Conservation (phyloP, 53 echinoderm and acorn worm genomes). For the Echinarachnius parma region DNA sequence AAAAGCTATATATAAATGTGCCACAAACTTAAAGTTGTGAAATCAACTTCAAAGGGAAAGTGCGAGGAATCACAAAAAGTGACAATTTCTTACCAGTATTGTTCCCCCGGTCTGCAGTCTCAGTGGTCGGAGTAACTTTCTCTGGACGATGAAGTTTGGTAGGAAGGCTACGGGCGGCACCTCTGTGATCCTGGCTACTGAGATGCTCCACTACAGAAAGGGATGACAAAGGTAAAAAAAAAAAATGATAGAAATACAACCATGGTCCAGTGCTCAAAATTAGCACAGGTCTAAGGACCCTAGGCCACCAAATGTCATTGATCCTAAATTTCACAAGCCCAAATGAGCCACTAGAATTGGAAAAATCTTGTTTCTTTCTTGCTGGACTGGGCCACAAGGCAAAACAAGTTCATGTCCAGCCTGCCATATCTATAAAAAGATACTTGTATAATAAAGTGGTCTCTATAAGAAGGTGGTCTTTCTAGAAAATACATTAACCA, state of each 20-base stretch:
- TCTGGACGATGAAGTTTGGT: conserved; percentile 89
- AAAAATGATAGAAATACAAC: background rate
- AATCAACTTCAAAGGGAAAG: too few species aligned
- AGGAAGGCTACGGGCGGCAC: conserved; percentile 89
- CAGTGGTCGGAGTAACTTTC: conserved; percentile 77
- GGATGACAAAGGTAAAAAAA: conserved; percentile 30
- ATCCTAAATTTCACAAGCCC: background rate
- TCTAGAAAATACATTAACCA: too few species aligned
- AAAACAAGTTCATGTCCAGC: too few species aligned
- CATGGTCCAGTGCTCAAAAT: too few species aligned
- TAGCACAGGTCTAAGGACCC: background rate
- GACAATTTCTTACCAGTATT: conserved; percentile 70
- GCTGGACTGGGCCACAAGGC: too few species aligned
- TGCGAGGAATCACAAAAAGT: background rate
- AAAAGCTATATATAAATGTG: too few species aligned
- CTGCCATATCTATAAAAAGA: too few species aligned
- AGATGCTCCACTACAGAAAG: conserved; percentile 82
- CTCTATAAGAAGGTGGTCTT: too few species aligned
- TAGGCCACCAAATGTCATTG: background rate
- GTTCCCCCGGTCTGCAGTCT: conserved; percentile 92
- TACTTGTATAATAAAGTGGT: too few species aligned
- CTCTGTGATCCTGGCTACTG: conserved; percentile 91
- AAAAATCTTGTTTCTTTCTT: too few species aligned
- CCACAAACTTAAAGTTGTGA: too few species aligned
- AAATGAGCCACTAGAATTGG: too few species aligned